Evolutionary conservation across 1,140 invertebrate genomes (phyloP).

Genomic region (Drosophila sproati): DNA sequence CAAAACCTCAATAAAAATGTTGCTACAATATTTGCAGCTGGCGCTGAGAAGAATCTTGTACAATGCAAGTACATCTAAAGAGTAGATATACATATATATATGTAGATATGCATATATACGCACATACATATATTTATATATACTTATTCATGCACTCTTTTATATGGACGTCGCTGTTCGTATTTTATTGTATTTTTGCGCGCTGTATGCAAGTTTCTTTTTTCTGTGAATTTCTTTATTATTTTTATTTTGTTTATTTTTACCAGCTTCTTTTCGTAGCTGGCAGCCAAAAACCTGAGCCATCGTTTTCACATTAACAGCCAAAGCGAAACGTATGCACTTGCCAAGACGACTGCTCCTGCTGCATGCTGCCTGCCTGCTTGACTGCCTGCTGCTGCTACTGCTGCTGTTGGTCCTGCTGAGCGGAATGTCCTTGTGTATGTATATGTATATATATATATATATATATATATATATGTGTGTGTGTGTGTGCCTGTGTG

Average conservation of each 20-base stretch:
- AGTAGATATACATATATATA: slow-evolving; percentile 8
- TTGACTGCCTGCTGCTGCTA: slow-evolving; percentile 3
- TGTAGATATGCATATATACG: slow-evolving; percentile 15
- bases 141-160: slow-evolving; percentile 44
- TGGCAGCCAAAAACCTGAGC: slow-evolving; percentile 76
- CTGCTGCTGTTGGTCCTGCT: slow-evolving; percentile 33
- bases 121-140: slow-evolving; percentile 19
- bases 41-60: slow-evolving; percentile 66
- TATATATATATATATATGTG: neutral
- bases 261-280: slow-evolving; percentile 25
- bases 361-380: slow-evolving; percentile 5
- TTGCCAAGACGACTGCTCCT: slow-evolving; percentile 54
- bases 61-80: slow-evolving; percentile 65
- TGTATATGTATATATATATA: slow-evolving; percentile 2
- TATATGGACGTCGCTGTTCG: slow-evolving; percentile 22
- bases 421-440: slow-evolving; percentile 41
- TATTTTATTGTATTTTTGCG: slow-evolving; percentile 41
- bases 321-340: slow-evolving; percentile 78
- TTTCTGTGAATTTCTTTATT: slow-evolving; percentile 26
- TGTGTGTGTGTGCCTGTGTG: neutral
- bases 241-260: slow-evolving; percentile 22
- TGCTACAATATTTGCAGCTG: slow-evolving; percentile 79
- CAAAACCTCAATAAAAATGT: slow-evolving; percentile 82
- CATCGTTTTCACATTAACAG: slow-evolving; percentile 83
- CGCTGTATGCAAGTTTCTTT: slow-evolving; percentile 62